Percentiles rank a stretch among this genome's conserved stretches.
phyloP scores from a whole-genome alignment of 2,888 invertebrate species.

The Dendrolimus pini region DNA sequence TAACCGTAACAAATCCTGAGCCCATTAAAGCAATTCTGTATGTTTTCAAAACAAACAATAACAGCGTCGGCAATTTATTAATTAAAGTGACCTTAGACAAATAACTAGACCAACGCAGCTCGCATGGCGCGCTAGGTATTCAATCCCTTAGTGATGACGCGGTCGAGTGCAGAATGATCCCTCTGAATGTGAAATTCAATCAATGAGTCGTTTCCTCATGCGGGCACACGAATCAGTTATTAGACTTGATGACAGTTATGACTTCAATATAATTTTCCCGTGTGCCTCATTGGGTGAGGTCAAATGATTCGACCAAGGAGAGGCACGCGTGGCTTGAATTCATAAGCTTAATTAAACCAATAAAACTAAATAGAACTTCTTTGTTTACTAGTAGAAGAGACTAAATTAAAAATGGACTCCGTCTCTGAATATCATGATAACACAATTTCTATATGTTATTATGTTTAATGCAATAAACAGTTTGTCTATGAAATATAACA shows the following conservation, averaged over 20 bases:
- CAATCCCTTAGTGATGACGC: constrained; percentile 33
- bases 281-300: constrained; percentile 59
- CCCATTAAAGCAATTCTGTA: no score
- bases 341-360: constrained; percentile 55
- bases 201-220: constrained; percentile 70
- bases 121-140: constrained; percentile 18
- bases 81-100: constrained; percentile 22
- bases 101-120: constrained; percentile 33
- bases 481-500: constrained; percentile 19
- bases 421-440: not conserved
- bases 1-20: not conserved
- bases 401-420: constrained; percentile 2
- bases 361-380: constrained; percentile 53
- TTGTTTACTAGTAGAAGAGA: constrained; percentile 31
- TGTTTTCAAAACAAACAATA: constrained; percentile 26
- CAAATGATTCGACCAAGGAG: constrained; percentile 62
- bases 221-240: constrained; percentile 62
- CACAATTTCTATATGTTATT: not conserved
- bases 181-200: constrained; percentile 46
- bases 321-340: constrained; percentile 37
- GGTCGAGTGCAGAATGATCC: constrained; percentile 39
- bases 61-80: constrained; percentile 14
- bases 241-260: constrained; percentile 63
- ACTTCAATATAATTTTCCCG: constrained; percentile 59
- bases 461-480: constrained; percentile 9